Conservation (phyloP, 2,113 vertebrate genomes). For the Catharus bicknelli region DNA sequence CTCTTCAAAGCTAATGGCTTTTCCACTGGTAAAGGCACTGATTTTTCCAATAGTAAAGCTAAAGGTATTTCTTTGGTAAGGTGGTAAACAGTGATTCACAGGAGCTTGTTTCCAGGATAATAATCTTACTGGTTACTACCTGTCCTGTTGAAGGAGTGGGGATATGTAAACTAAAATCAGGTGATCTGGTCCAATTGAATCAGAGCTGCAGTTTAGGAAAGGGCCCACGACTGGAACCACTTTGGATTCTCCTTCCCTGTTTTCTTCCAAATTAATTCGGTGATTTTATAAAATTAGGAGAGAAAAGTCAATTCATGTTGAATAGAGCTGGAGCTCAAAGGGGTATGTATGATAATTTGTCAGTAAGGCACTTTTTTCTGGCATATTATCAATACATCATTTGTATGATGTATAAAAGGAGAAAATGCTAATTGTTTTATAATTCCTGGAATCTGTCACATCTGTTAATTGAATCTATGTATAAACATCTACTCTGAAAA, state of each 20-base stretch:
- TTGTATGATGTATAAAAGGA: not conserved
- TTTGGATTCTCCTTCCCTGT: not conserved
- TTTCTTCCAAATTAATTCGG: not conserved
- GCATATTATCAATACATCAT: rapidly evolving
- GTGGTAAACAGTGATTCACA: not conserved
- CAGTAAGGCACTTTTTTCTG: not conserved
- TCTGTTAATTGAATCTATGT: not conserved
- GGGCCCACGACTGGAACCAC: rapidly evolving
- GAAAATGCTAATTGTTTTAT: not conserved
- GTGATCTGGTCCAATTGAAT: not conserved
- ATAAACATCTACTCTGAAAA: not conserved
- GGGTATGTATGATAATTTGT: not conserved
- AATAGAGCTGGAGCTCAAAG: not conserved
- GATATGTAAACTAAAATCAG: not conserved
- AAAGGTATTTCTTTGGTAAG: not conserved
- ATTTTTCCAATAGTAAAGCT: not conserved
- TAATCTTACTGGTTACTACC: not conserved
- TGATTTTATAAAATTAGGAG: not conserved
- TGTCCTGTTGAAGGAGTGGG: not conserved
- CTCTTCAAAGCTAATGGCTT: not conserved
- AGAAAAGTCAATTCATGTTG: not conserved
- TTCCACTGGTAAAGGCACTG: not conserved
- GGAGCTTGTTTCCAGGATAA: not conserved
- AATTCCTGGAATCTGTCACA: not conserved
- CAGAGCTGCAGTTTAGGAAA: not conserved